A percentile compares a stretch with the other conserved stretches of the same genome.
phyloP scores from a whole-genome alignment of 2,888 invertebrate genomes.

The Hydraecia micacea region DNA sequence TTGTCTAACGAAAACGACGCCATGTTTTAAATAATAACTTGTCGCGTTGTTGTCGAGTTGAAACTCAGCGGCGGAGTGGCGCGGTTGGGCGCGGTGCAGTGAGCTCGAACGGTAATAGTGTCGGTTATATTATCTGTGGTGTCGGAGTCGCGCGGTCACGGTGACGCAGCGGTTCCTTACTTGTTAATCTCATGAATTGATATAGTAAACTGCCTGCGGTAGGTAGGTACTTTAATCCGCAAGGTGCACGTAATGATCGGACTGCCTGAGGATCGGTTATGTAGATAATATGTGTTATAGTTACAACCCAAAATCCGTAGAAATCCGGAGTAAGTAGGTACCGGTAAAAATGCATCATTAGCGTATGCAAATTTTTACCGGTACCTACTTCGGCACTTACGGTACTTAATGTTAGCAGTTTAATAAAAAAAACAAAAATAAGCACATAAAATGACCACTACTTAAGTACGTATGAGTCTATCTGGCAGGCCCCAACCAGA shows the following conservation, averaged over 20 bases:
- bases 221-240: neutral
- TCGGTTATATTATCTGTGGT: too few relatives aligned
- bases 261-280: neutral
- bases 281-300: neutral
- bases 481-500: too few relatives aligned
- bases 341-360: neutral
- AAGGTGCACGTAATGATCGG: neutral
- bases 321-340: neutral
- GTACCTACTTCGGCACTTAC: neutral
- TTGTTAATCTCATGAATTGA: slow-evolving; percentile 25
- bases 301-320: neutral
- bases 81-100: slow-evolving; percentile 41
- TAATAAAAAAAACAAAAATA: neutral
- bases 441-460: neutral
- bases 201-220: neutral
- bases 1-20: slow-evolving; percentile 70
- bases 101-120: slow-evolving; percentile 18
- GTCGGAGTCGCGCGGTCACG: slow-evolving; percentile 25
- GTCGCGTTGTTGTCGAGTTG: slow-evolving; percentile 38
- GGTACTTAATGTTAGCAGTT: neutral
- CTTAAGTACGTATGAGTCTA: too few relatives aligned
- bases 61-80: slow-evolving; percentile 51
- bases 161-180: slow-evolving; percentile 22
- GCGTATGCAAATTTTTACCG: neutral
- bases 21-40: slow-evolving; percentile 52